Base-by-base conservation (phyloP, 2,797 vertebrate genomes). In the Apogon hyalosoma region DNA sequence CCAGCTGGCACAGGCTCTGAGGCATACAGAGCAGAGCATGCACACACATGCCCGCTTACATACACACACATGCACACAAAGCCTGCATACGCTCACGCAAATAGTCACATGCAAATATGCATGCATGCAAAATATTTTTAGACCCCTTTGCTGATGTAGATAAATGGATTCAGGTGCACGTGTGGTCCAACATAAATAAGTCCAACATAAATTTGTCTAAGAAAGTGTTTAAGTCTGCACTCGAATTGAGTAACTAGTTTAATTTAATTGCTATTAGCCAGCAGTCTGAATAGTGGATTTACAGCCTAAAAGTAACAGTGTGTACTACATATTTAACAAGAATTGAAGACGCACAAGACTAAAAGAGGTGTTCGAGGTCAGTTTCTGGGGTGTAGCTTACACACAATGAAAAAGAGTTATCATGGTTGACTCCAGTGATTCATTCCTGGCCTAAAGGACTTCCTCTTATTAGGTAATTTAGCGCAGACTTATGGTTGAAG, bases 11-110 rank as follows among this genome's bases (percentile, higher is more conserved):
- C 81, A 61, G 72, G 82, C 90, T 89, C 80, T 84, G 85, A 90
- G 83, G 90, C 91, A 91, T 91, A 92, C 89, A 83, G 86, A 90
- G 84, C 78, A 83, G 84, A 80, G 77, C 73, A 77, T 81, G 66
- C 18, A 77, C 85, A 81, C 87, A 69, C 82, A 63, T 60, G 42
- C 62, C 55, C 45, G 3, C 55, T 33, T 39, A 39, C 55, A 16
- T 24, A 59, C 79, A 50, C 63, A 62, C 57, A 48, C 43, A 24
- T 40, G 40, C 58, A 10, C 59, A 49, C 42, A 49, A 18, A 67
- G 69, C 47, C 50, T 43, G 28, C 62, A 61, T 60, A 41, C 52
- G 10, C 49, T 31, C 49, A 16, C 3, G 6, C 50, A 15, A 48
- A 33, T 4, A 18, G 18, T 40, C 55, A 24, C 48, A 64, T 47